Evolutionary conservation across 2,113 vertebrate genomes (phyloP).

Genomic region (Chaetodon trifascialis): DNA sequence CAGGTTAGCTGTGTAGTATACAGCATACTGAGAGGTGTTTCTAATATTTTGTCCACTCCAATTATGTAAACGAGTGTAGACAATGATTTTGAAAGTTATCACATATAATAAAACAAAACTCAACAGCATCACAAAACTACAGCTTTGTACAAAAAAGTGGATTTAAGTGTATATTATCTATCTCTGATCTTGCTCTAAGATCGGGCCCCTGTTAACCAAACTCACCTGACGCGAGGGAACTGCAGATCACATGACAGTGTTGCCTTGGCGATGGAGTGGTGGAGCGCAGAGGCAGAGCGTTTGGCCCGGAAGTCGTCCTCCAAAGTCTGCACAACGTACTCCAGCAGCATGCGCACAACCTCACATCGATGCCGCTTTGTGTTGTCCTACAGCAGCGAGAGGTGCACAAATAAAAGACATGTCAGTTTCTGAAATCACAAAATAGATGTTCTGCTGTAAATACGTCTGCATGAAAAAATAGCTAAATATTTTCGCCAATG

Average conservation of each 20-base stretch:
- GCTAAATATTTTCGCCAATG: background rate
- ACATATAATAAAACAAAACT: no score
- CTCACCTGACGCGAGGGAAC: constrained; percentile 90
- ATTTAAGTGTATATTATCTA: no score
- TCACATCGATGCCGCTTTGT: constrained; percentile 57
- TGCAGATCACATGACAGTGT: constrained; percentile 89
- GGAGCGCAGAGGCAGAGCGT: constrained; percentile 76
- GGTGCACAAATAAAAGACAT: background rate
- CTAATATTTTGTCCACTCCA: no score
- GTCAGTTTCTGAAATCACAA: background rate
- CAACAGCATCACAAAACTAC: no score
- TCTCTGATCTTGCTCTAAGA: background rate
- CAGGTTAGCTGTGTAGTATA: no score
- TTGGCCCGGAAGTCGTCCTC: constrained; percentile 91
- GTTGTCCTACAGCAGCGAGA: constrained; percentile 45
- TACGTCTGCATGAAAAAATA: background rate
- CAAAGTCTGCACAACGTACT: constrained; percentile 92
- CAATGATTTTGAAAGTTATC: no score
- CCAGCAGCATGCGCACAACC: constrained; percentile 87
- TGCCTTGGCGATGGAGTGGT: constrained; percentile 87
- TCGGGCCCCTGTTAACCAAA: background rate
- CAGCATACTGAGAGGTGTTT: no score
- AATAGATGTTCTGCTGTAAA: background rate
- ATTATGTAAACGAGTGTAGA: no score
- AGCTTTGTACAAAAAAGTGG: no score